These are phyloP conservation scores for Styela clava DNA, from an alignment of 23 tunicate genomes.

Conservation along the genomic window DNA sequence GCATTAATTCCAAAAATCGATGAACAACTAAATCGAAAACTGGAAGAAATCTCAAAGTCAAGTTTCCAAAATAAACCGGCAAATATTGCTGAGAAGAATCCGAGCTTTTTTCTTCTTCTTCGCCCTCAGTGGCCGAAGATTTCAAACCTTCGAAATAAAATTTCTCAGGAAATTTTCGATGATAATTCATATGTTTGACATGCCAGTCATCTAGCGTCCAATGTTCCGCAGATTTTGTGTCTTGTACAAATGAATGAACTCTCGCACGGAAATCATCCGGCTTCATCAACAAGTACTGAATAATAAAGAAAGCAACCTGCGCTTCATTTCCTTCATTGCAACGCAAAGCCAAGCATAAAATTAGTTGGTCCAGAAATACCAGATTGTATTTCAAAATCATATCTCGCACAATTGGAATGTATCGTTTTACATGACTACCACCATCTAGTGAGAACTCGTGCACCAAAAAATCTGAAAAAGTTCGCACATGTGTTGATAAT, in stretches of 20 bases:
- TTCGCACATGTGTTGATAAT: conserved; percentile 70
- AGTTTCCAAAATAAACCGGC: conserved; percentile 88
- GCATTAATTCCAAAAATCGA: conserved; percentile 70
- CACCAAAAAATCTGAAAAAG: conserved; percentile 72
- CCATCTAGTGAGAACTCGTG: conserved; percentile 73
- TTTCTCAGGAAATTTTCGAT: conserved; percentile 81
- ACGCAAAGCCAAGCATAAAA: conserved; percentile 76
- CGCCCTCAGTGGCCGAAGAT: background rate
- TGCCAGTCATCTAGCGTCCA: conserved; percentile 77
- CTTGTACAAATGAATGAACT: conserved; percentile 66
- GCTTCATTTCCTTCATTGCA: conserved; percentile 73
- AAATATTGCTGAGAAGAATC: conserved; percentile 27
- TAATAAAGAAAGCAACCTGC: conserved; percentile 90
- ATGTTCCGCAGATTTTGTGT: conserved; percentile 64
- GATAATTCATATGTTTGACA: conserved; percentile 77
- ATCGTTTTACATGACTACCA: conserved; percentile 32
- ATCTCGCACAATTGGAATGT: conserved; percentile 49
- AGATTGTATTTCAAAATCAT: conserved; percentile 93
- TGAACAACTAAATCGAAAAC: conserved; percentile 93
- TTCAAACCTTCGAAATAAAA: conserved; percentile 70
- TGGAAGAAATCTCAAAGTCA: conserved; percentile 74
- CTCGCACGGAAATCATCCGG: conserved; percentile 76
- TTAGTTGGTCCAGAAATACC: conserved; percentile 66
- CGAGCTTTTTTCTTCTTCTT: background rate
- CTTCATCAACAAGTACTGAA: conserved; percentile 79